Conservation (phyloP, 2,888 invertebrate genomes). For the Apamea sordens region DNA sequence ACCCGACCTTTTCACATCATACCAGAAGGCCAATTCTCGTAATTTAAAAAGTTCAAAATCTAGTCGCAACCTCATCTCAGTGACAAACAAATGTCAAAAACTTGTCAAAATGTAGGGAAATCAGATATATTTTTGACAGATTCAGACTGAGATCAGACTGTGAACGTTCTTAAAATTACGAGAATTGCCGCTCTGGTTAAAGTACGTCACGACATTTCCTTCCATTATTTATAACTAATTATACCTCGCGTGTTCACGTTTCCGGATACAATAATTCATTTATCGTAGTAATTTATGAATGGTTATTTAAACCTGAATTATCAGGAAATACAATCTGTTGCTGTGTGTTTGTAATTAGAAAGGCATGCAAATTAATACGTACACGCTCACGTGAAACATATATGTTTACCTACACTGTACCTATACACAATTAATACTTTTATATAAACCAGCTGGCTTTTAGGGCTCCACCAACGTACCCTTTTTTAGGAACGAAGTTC, state of each 20-base stretch:
- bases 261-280: conserved; percentile 48
- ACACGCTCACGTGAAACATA: conserved; percentile 12
- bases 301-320: conserved; percentile 53
- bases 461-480: not conserved
- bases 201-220: conserved; percentile 23
- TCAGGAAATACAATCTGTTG: conserved; percentile 49
- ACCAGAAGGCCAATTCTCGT: too few relatives aligned
- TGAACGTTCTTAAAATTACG: too few relatives aligned
- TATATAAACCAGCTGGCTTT: not conserved
- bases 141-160: too few relatives aligned
- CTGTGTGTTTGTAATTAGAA: conserved; percentile 49
- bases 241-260: conserved; percentile 49
- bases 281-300: conserved; percentile 45
- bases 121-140: too few relatives aligned
- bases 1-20: too few relatives aligned
- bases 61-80: too few relatives aligned
- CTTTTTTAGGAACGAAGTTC: too few relatives aligned
- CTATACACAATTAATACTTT: not conserved
- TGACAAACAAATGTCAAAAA: too few relatives aligned
- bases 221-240: conserved; percentile 20
- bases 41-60: too few relatives aligned
- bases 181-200: not conserved
- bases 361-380: conserved; percentile 44
- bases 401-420: conserved; percentile 21
- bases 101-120: too few relatives aligned